phyloP scores from a whole-genome alignment of 1,140 invertebrate species.

The Notospermus geniculatus region DNA sequence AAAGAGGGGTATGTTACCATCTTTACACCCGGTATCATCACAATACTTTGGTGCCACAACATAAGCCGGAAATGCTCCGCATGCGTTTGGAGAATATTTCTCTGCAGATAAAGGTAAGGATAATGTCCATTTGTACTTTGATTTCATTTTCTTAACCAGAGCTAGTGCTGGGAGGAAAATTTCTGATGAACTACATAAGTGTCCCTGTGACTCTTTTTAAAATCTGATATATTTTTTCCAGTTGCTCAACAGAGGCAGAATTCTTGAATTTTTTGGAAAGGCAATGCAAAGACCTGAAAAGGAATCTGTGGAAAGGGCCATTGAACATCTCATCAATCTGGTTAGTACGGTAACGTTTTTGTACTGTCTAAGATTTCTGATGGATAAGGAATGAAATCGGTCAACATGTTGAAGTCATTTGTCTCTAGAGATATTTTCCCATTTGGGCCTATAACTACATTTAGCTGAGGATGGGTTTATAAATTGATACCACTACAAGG shows the following conservation, averaged over 20 bases:
- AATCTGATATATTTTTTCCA: conserved; percentile 21
- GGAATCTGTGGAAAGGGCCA: conserved; percentile 35
- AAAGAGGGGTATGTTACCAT: conserved; percentile 78
- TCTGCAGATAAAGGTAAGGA: conserved; percentile 49
- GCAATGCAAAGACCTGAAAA: conserved; percentile 42
- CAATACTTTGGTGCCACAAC: neutral
- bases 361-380: no score
- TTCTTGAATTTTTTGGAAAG: conserved; percentile 37
- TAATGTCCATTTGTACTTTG: no score
- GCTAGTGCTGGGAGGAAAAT: neutral
- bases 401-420: no score
- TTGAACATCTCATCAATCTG: conserved; percentile 40
- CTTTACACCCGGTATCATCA: conserved; percentile 69
- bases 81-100: conserved; percentile 51
- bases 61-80: conserved; percentile 45
- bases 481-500: no score
- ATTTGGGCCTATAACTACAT: no score
- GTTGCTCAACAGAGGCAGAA: conserved; percentile 48
- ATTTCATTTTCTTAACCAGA: no score
- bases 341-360: no score
- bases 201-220: no score
- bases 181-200: neutral
- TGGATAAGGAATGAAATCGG: no score
- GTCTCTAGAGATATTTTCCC: no score
- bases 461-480: no score